Percentiles rank a stretch among this genome's conserved stretches.
Conservation (phyloP, 2,113 vertebrate species). For the Nycticebus coucang region DNA sequence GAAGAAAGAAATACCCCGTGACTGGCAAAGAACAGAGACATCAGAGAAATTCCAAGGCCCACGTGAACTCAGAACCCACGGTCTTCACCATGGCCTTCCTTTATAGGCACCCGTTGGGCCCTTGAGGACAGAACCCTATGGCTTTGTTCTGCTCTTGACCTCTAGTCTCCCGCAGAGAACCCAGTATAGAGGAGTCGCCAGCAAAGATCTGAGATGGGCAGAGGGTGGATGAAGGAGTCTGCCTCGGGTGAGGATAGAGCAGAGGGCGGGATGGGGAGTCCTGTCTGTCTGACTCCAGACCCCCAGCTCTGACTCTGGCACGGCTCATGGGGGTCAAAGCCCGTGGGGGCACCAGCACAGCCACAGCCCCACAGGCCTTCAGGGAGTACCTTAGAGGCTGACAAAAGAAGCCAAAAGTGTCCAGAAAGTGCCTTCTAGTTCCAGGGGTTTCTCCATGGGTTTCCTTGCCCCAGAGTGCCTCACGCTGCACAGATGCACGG, state of each 20-base stretch:
- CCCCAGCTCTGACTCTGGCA: background rate
- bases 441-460: background rate
- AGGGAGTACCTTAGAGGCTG: accelerated
- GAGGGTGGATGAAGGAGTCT: no score
- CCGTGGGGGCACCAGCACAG: accelerated
- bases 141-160: background rate
- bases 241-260: background rate
- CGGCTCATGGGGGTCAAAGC: no score
- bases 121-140: background rate
- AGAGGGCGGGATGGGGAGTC: accelerated
- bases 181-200: background rate
- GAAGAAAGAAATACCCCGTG: background rate
- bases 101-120: background rate
- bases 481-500: background rate
- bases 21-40: background rate
- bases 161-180: background rate
- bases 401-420: background rate
- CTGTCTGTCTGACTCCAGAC: background rate
- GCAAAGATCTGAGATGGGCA: background rate
- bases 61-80: background rate
- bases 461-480: background rate
- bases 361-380: background rate
- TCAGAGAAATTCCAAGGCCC: background rate
- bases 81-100: background rate
- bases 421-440: background rate